Evolutionary conservation across 2,888 invertebrate genomes (phyloP).

Genomic region (Campoplex capitator): DNA sequence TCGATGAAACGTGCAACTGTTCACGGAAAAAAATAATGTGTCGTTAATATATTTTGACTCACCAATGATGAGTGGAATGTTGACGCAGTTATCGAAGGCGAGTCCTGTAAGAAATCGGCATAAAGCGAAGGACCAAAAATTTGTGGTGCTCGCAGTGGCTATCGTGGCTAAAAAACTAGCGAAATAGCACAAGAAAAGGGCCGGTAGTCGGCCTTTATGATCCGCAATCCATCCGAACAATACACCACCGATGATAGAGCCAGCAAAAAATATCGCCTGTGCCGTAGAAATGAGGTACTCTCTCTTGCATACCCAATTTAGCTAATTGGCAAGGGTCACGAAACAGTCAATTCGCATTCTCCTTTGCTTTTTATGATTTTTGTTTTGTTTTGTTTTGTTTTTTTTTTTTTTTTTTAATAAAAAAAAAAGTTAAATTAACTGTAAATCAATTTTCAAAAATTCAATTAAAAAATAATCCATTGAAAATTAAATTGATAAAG

Average conservation of each 20-base stretch:
- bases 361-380: constrained; percentile 30
- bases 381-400: no score
- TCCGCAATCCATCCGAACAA: constrained; percentile 86
- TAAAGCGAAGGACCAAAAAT: constrained; percentile 85
- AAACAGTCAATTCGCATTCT: constrained; percentile 69
- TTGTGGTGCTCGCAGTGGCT: constrained; percentile 83
- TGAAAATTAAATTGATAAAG: background rate
- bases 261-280: constrained; percentile 86
- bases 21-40: background rate
- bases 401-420: constrained; percentile 32
- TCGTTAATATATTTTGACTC: constrained; percentile 47
- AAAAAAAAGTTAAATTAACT: constrained; percentile 4
- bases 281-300: constrained; percentile 85
- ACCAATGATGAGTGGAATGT: constrained; percentile 86
- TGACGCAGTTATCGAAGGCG: constrained; percentile 86
- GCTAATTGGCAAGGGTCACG: constrained; percentile 80
- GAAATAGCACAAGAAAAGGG: constrained; percentile 84
- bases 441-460: constrained; percentile 9
- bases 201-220: constrained; percentile 85
- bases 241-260: constrained; percentile 86
- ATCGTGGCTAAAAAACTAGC: constrained; percentile 84
- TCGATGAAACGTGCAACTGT: background rate
- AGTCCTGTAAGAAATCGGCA: constrained; percentile 86
- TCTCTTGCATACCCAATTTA: constrained; percentile 86
- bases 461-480: background rate